phyloP scores from a whole-genome alignment of 2,888 invertebrate genomes.

The Xylocampa areola region DNA sequence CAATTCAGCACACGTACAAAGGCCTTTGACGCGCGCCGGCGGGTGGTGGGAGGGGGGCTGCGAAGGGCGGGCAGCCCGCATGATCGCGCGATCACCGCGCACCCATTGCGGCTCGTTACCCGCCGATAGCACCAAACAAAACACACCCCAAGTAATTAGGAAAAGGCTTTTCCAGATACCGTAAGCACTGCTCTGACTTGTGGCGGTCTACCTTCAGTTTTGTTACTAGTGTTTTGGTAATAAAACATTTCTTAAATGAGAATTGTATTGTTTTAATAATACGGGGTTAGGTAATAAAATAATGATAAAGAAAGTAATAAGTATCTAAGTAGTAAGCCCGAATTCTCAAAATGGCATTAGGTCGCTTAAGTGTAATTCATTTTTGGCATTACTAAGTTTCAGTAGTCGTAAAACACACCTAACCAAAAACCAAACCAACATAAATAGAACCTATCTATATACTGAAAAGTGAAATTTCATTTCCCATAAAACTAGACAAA shows the following conservation, averaged over 20 bases:
- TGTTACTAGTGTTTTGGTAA: constrained; percentile 31
- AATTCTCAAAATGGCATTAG: too few species aligned
- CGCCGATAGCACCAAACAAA: constrained; percentile 89
- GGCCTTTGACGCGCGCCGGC: constrained; percentile 83
- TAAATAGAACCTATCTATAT: constrained; percentile 7
- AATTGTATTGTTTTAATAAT: too few species aligned
- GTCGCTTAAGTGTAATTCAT: too few species aligned
- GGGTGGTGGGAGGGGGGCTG: constrained; percentile 59
- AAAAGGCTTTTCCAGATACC: constrained; percentile 88
- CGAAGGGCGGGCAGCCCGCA: constrained; percentile 85
- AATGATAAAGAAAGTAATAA: too few species aligned
- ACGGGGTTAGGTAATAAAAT: too few species aligned
- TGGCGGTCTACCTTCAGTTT: constrained; percentile 47
- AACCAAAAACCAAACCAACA: neutral
- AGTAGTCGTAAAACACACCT: neutral
- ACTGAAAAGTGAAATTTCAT: constrained; percentile 71
- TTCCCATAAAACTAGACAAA: constrained; percentile 78
- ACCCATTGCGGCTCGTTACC: constrained; percentile 89
- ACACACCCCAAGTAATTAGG: constrained; percentile 89
- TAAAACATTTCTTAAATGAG: neutral
- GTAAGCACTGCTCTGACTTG: constrained; percentile 81
- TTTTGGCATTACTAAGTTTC: too few species aligned
- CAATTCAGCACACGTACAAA: constrained; percentile 78
- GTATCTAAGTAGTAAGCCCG: too few species aligned
- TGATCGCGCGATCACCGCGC: constrained; percentile 86